Evolutionary conservation across 2,113 vertebrate species (phyloP), one percentile per base, ranked within the genome.

Genomic region (Centropristis striata): DNA sequence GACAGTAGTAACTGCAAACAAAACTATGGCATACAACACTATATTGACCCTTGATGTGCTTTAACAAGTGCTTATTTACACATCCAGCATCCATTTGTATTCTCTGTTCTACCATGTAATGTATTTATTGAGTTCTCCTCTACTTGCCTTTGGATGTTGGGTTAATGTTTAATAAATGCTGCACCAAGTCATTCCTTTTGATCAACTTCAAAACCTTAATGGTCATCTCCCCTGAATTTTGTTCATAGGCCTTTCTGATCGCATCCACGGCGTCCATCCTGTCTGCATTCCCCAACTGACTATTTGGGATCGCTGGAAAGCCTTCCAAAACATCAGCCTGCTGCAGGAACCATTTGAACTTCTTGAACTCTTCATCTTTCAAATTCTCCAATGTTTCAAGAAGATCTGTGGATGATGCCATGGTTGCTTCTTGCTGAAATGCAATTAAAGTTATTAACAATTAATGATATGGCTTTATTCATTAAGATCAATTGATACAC

Each of bases 91-190:
- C n/a, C n/a, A n/a, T n/a, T n/a, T n/a, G n/a, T n/a, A 6, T 6
- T 32, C 27, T 57, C 54, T 57, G 7, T 55, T 28, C 14, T 16
- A 47, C 16, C 16, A 14, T 47, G 2, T 21, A 32, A 12, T 50
- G 47, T 16, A 28, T 55, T 18, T 18, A 28, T 28, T 36, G 18
- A 32, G 28, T 55, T 32, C 1, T 1, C 28, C 18, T 18, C 8
- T 32, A 32, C 55, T 61, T 25, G 61, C 75, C 66, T 78, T 63
- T 70, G 27, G 75, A 32, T 46, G 75, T 18, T 23, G 37, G 20
- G 66, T 18, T 71, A 9, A 70, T 11, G 20, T 15, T 63, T n/a
- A 8, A 46, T 42, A 71, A 53, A 14, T 12, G 66, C 49, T 78
- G 37, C 14, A 27, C 66, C 47, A 78, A n/a, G 20, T 70, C 57